Evolutionary conservation across 2,113 vertebrate species (phyloP).

Genomic region (Condylura cristata): DNA sequence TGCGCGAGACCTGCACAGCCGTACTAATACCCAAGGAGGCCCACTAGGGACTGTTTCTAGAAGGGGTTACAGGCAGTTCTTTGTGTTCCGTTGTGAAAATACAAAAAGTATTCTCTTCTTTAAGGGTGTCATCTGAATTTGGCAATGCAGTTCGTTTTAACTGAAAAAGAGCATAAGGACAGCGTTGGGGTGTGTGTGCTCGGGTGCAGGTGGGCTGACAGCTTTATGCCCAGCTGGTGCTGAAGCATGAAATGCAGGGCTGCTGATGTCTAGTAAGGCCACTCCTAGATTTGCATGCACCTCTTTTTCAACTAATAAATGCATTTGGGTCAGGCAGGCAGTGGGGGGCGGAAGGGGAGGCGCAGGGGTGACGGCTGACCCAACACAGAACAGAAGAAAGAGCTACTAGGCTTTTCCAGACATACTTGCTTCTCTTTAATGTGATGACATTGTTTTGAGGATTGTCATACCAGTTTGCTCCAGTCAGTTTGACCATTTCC

Average conservation of each 20-base stretch:
- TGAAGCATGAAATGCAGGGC: too few relatives aligned
- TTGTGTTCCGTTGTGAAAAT: background rate
- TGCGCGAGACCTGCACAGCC: rapidly evolving
- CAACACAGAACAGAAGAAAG: background rate
- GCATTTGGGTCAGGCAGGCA: too few relatives aligned
- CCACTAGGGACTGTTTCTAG: background rate
- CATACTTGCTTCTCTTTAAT: background rate
- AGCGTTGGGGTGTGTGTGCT: rapidly evolving
- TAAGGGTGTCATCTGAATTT: background rate
- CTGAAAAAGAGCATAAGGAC: background rate
- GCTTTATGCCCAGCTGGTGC: background rate
- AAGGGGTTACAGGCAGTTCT: background rate
- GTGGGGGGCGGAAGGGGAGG: too few relatives aligned
- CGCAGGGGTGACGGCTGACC: too few relatives aligned
- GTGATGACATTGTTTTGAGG: background rate
- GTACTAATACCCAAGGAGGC: background rate
- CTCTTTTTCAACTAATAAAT: background rate
- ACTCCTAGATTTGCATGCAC: background rate
- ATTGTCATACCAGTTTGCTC: background rate
- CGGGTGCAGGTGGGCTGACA: background rate
- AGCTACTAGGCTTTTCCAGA: background rate
- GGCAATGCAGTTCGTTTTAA: background rate
- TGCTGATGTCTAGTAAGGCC: background rate
- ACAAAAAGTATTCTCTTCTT: background rate
- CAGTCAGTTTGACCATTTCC: background rate